These are phyloP conservation scores for Xenopus laevis DNA, from an alignment of 2,113 vertebrate genomes.

Conservation along the genomic window DNA sequence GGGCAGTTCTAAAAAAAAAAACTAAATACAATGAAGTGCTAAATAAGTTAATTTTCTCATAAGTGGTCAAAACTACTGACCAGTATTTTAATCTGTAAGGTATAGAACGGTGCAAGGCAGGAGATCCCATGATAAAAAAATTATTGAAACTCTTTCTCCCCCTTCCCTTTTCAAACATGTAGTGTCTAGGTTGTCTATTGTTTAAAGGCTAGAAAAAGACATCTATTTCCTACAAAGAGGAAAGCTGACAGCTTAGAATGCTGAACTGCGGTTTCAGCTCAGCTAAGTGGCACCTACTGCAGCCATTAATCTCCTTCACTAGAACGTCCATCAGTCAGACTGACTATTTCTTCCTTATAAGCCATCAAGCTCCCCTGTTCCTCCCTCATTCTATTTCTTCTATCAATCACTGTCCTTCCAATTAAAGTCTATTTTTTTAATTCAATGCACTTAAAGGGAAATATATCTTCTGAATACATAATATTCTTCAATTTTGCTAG, in stretches of 20 bases:
- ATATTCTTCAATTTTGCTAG: too few species aligned
- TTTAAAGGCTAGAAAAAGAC: conserved; percentile 14
- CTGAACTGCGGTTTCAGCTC: conserved; percentile 28
- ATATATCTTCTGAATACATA: too few species aligned
- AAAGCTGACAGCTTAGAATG: conserved; percentile 20
- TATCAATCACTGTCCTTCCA: not conserved
- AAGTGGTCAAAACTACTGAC: too few species aligned
- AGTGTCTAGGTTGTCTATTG: not conserved
- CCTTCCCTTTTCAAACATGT: not conserved
- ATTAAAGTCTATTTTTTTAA: too few species aligned
- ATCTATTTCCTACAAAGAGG: conserved; percentile 26
- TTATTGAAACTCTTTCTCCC: too few species aligned
- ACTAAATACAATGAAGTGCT: too few species aligned
- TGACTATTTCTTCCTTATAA: conserved; percentile 24
- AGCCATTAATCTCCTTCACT: conserved; percentile 31
- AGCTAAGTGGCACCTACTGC: conserved; percentile 24
- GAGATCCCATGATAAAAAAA: too few species aligned
- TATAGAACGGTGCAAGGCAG: too few species aligned
- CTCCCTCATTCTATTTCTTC: not conserved
- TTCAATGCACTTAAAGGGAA: too few species aligned
- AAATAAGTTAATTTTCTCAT: too few species aligned
- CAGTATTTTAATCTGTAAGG: too few species aligned
- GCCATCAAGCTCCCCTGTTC: not conserved
- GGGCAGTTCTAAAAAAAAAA: too few species aligned
- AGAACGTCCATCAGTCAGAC: conserved; percentile 18